phyloP scores from a whole-genome alignment of 1,140 invertebrate genomes.

The Calycopis cecrops region DNA sequence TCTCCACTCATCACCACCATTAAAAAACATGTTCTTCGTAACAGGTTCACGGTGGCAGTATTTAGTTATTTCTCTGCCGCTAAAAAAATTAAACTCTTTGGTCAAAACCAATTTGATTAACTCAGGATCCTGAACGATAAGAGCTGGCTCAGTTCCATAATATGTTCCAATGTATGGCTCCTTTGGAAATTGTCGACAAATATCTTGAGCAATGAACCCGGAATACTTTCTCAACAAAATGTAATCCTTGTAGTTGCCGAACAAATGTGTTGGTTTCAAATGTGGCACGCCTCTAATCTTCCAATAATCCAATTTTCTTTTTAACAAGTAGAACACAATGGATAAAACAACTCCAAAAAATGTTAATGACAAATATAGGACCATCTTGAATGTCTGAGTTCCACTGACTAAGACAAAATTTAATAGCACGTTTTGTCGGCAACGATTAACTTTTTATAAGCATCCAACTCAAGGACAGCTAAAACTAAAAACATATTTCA shows the following conservation, averaged over 20 bases:
- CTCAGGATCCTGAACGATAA: slow-evolving; percentile 31
- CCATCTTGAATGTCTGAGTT: no score
- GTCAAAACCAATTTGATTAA: slow-evolving; percentile 25
- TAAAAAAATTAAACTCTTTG: slow-evolving; percentile 32
- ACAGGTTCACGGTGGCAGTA: slow-evolving; percentile 22
- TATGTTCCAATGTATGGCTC: slow-evolving; percentile 29
- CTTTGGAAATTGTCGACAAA: slow-evolving; percentile 28
- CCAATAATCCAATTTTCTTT: slow-evolving; percentile 33
- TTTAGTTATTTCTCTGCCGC: slow-evolving; percentile 24
- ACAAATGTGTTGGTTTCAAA: slow-evolving; percentile 22
- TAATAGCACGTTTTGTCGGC: no score
- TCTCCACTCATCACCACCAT: slow-evolving; percentile 31
- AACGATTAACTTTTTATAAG: no score
- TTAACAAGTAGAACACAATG: slow-evolving; percentile 21
- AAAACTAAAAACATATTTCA: no score
- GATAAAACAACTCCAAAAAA: slow-evolving; percentile 14
- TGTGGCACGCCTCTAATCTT: slow-evolving; percentile 29
- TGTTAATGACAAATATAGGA: no score
- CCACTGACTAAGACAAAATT: no score
- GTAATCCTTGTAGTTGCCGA: slow-evolving; percentile 31
- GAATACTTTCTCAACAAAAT: slow-evolving; percentile 25
- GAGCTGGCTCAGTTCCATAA: slow-evolving; percentile 29
- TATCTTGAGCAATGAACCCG: slow-evolving; percentile 17
- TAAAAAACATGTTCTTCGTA: slow-evolving; percentile 32
- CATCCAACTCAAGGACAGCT: no score